phyloP scores from a whole-genome alignment of 2,888 invertebrate species.

The Macrosoma leucophasiata region DNA sequence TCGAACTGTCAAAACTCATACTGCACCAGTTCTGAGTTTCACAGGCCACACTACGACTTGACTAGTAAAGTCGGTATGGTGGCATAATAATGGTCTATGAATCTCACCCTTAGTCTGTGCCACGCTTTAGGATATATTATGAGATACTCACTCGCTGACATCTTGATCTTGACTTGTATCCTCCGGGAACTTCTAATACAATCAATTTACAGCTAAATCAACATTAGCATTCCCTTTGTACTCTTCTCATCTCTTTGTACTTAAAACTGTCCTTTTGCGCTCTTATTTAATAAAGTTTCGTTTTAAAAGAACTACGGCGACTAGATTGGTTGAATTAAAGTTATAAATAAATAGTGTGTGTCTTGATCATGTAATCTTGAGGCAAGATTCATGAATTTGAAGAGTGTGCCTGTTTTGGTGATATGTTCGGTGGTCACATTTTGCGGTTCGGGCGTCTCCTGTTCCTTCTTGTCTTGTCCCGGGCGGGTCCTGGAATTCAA shows the following conservation, averaged over 20 bases:
- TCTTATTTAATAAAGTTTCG: conserved; percentile 49
- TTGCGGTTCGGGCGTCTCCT: conserved; percentile 36
- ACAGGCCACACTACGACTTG: too few species aligned
- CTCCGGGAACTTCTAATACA: conserved; percentile 53
- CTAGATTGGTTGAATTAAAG: conserved; percentile 70
- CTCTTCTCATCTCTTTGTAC: conserved; percentile 61
- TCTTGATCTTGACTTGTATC: conserved; percentile 50
- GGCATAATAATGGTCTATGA: too few species aligned
- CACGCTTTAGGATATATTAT: too few species aligned
- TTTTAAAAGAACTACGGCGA: conserved; percentile 70
- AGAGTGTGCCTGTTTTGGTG: conserved; percentile 47
- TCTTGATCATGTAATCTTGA: conserved; percentile 64
- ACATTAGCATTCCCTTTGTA: conserved; percentile 65
- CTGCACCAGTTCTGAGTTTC: too few species aligned
- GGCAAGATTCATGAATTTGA: conserved; percentile 60
- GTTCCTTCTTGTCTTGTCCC: conserved; percentile 31
- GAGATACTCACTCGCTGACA: conserved; percentile 65
- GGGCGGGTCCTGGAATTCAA: conserved; percentile 46
- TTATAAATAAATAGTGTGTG: conserved; percentile 54
- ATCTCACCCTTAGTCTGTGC: too few species aligned
- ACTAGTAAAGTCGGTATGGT: too few species aligned
- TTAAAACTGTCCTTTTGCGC: conserved; percentile 35
- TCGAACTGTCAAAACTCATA: too few species aligned
- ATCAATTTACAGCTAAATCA: conserved; percentile 65
- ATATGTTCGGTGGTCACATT: conserved; percentile 67